phyloP scores from a whole-genome alignment of 2,113 vertebrate species.

The Pachycephala philippinensis region DNA sequence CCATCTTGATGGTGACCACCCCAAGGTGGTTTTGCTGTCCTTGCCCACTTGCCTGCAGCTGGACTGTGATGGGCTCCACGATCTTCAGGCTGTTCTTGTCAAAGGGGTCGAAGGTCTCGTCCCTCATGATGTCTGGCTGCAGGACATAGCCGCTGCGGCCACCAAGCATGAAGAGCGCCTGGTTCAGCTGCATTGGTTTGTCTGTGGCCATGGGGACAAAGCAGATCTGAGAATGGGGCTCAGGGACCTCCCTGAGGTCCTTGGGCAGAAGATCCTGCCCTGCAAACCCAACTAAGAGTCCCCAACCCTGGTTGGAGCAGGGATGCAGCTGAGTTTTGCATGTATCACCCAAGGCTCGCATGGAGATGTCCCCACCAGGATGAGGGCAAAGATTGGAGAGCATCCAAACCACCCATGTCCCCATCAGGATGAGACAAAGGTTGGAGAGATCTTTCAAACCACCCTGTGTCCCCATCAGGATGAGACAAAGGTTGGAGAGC shows the following conservation, averaged over 20 bases:
- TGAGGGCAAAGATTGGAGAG: not conserved
- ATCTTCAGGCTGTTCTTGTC: slow-evolving; percentile 87
- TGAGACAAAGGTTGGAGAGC: not conserved
- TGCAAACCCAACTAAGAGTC: not conserved
- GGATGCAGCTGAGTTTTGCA: not conserved
- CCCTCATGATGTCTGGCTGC: slow-evolving; percentile 91
- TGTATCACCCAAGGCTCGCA: not conserved
- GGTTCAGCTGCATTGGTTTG: slow-evolving; percentile 99
- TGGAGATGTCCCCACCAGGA: not conserved
- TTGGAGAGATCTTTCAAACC: not conserved
- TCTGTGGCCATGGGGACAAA: slow-evolving; percentile 68
- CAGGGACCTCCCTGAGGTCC: fast-evolving
- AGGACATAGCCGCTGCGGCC: slow-evolving; percentile 91
- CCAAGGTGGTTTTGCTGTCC: not conserved
- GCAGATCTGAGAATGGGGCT: not conserved
- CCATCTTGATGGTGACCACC: not conserved
- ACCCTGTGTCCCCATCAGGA: not conserved
- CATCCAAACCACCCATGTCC: not conserved
- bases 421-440: not conserved
- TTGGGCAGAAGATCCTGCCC: not conserved
- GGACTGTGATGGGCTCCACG: slow-evolving; percentile 84
- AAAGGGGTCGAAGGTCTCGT: slow-evolving; percentile 91
- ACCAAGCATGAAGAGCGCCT: slow-evolving; percentile 92
- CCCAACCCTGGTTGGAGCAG: not conserved
- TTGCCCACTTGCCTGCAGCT: slow-evolving; percentile 74